phyloP scores from a whole-genome alignment of 2,113 vertebrate species.

The Balaeniceps rex region DNA sequence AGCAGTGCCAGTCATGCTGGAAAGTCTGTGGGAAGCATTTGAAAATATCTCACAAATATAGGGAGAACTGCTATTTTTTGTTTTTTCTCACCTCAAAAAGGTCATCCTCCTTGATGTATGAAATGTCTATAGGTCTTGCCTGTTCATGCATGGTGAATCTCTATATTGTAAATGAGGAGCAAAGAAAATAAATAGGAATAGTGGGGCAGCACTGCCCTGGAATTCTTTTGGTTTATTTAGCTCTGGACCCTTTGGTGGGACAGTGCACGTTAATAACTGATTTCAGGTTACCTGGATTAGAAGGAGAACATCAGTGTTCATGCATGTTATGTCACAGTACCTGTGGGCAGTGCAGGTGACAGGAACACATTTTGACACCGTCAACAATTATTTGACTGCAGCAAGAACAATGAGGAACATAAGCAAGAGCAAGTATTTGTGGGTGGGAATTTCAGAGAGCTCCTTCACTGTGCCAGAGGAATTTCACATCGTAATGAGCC shows the following conservation, averaged over 20 bases:
- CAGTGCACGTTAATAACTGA: neutral
- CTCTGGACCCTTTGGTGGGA: neutral
- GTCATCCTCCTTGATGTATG: neutral
- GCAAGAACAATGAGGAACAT: neutral
- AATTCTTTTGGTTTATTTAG: neutral
- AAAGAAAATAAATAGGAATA: neutral
- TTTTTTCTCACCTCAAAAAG: neutral
- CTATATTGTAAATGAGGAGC: neutral
- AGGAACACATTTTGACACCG: neutral
- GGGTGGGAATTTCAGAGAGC: neutral
- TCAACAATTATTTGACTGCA: neutral
- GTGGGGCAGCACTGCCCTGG: neutral
- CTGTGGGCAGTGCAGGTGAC: neutral
- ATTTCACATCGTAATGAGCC: neutral
- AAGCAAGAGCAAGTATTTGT: neutral
- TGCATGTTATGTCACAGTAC: neutral
- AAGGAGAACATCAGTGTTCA: neutral
- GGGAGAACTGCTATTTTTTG: neutral
- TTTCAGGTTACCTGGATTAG: neutral
- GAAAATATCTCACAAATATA: neutral
- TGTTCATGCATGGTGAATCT: neutral
- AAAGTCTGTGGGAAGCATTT: neutral
- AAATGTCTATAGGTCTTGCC: neutral
- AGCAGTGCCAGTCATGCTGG: neutral
- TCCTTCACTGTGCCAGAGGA: neutral